phyloP scores from a whole-genome alignment of 2,113 vertebrate species.

The Hydrochoerus hydrochaeris region DNA sequence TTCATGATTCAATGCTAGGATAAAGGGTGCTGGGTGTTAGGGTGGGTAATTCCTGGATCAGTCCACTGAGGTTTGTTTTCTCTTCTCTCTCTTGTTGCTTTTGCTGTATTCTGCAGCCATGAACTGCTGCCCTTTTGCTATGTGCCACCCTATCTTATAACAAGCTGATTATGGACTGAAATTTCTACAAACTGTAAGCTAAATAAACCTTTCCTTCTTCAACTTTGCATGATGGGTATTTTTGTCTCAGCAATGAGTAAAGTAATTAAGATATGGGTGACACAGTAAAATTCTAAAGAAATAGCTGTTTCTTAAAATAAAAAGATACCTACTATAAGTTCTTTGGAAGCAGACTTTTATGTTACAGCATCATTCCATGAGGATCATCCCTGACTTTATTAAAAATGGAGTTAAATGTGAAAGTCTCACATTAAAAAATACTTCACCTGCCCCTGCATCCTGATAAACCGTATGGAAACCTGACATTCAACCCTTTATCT shows the following conservation, averaged over 20 bases:
- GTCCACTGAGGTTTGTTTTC: not conserved
- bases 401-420: not conserved
- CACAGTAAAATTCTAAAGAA: constrained; percentile 7
- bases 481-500: not conserved
- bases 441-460: not conserved
- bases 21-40: not conserved
- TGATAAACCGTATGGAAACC: not conserved
- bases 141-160: not conserved
- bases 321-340: not conserved
- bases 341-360: not conserved
- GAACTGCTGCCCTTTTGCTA: not conserved
- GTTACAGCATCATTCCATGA: not conserved
- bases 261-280: not conserved
- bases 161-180: not conserved
- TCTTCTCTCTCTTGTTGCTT: not conserved
- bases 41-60: not conserved
- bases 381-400: not conserved
- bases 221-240: not conserved
- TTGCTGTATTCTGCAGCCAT: not conserved
- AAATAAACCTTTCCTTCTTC: not conserved
- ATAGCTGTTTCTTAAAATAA: not conserved
- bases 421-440: not conserved
- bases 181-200: not conserved
- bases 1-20: not conserved
- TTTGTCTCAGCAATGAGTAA: not conserved